phyloP scores from a whole-genome alignment of 2,797 vertebrate species.

The Fratercula arctica region DNA sequence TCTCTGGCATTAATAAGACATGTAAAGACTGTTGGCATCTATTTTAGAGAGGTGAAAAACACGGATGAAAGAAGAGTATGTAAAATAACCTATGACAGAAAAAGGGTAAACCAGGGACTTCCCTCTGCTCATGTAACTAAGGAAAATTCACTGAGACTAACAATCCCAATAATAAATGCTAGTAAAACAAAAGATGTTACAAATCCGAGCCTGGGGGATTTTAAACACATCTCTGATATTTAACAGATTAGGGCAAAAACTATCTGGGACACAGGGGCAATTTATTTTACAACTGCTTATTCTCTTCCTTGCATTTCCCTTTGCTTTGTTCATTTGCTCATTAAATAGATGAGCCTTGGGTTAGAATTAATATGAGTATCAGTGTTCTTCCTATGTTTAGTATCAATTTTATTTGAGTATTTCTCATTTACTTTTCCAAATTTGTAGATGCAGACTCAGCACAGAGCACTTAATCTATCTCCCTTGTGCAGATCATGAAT shows the following conservation, averaged over 20 bases:
- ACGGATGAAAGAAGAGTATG: neutral
- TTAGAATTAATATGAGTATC: neutral
- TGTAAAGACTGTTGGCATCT: neutral
- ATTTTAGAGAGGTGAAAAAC: neutral
- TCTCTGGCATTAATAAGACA: neutral
- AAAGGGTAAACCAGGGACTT: neutral
- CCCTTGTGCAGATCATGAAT: neutral
- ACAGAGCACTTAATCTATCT: neutral
- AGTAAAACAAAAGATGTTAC: neutral
- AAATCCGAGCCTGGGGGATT: neutral
- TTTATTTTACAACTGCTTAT: neutral
- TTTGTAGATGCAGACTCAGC: neutral
- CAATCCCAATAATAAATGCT: neutral
- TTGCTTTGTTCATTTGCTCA: neutral
- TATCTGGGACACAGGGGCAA: neutral
- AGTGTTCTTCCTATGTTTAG: neutral
- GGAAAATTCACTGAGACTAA: neutral
- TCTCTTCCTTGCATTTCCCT: neutral
- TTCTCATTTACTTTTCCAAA: constrained; percentile 26
- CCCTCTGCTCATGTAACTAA: neutral
- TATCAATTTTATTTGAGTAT: neutral
- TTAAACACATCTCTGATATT: neutral
- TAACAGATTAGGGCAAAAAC: neutral
- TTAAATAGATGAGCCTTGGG: neutral
- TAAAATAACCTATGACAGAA: neutral